Percentiles rank a stretch among this genome's conserved stretches.
These are phyloP conservation scores for Tiliacea aurago DNA, from an alignment of 2,888 invertebrate species.

Conservation along the genomic window DNA sequence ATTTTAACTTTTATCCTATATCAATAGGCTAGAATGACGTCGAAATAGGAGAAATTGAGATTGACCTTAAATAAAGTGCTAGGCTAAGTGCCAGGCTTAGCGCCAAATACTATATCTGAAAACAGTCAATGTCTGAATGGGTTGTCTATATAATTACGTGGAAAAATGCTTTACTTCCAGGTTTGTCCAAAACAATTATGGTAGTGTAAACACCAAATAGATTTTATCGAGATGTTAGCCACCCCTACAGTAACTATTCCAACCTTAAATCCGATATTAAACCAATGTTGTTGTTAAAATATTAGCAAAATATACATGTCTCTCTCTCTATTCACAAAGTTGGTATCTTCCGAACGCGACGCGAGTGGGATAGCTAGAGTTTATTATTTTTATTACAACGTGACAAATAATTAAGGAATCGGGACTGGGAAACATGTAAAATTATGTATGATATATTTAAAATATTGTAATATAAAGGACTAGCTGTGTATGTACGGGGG, in stretches of 20 bases:
- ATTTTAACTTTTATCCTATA: neutral
- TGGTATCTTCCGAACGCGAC: slow-evolving; percentile 58
- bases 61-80: neutral
- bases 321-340: slow-evolving; percentile 40
- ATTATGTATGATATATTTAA: slow-evolving; percentile 44
- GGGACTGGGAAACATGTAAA: slow-evolving; percentile 59
- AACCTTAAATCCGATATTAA: slow-evolving; percentile 56
- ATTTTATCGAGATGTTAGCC: slow-evolving; percentile 13
- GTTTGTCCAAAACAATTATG: slow-evolving; percentile 1
- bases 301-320: slow-evolving; percentile 67
- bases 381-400: slow-evolving; percentile 36
- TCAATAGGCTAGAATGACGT: neutral
- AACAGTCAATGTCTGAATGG: neutral
- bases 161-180: neutral
- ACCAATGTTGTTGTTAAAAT: slow-evolving; percentile 61
- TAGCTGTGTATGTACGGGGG: slow-evolving; percentile 29
- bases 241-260: slow-evolving; percentile 53
- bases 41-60: neutral
- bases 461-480: slow-evolving; percentile 55
- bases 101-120: too few species aligned
- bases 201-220: slow-evolving; percentile 16
- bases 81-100: too few species aligned
- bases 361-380: slow-evolving; percentile 37
- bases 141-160: neutral
- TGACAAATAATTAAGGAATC: slow-evolving; percentile 59